These are phyloP conservation scores for Campopleginae sp. DNA, from an alignment of 2,888 invertebrate genomes.

Conservation along the genomic window DNA sequence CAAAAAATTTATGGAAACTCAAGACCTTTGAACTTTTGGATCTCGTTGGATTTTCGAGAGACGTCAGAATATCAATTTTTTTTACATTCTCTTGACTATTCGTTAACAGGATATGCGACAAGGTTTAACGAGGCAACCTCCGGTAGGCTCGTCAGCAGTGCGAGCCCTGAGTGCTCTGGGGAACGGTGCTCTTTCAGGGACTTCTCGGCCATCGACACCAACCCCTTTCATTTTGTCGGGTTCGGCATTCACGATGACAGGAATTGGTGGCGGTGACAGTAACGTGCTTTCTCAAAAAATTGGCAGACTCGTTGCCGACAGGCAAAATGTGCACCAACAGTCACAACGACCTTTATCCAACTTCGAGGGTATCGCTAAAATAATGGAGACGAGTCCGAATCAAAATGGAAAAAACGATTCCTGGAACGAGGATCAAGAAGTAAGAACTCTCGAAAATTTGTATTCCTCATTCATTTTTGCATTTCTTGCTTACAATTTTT, in stretches of 20 bases:
- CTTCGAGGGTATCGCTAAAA: constrained; percentile 69
- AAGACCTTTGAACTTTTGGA: too few species aligned
- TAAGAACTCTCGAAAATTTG: constrained; percentile 51
- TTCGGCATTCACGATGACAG: constrained; percentile 62
- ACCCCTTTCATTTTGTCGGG: constrained; percentile 82
- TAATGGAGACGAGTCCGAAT: constrained; percentile 68
- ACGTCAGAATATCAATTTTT: neutral
- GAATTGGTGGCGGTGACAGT: constrained; percentile 64
- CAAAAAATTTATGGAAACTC: too few species aligned
- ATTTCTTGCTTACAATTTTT: neutral
- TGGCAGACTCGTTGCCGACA: constrained; percentile 76
- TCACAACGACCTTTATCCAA: constrained; percentile 59
- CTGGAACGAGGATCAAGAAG: constrained; percentile 83
- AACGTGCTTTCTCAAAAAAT: constrained; percentile 73
- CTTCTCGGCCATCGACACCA: constrained; percentile 89
- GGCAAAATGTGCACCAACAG: constrained; percentile 71
- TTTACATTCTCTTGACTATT: neutral
- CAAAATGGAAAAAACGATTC: constrained; percentile 80
- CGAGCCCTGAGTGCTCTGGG: constrained; percentile 87
- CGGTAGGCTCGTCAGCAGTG: constrained; percentile 88
- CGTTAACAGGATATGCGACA: constrained; percentile 81
- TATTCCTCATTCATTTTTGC: too few species aligned
- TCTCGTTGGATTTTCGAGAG: too few species aligned
- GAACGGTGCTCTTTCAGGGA: constrained; percentile 80
- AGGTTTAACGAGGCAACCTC: constrained; percentile 83